Evolutionary conservation across 1,140 invertebrate species (phyloP), one percentile per base, ranked within the genome.

Genomic region (Trachelipus rathkii): DNA sequence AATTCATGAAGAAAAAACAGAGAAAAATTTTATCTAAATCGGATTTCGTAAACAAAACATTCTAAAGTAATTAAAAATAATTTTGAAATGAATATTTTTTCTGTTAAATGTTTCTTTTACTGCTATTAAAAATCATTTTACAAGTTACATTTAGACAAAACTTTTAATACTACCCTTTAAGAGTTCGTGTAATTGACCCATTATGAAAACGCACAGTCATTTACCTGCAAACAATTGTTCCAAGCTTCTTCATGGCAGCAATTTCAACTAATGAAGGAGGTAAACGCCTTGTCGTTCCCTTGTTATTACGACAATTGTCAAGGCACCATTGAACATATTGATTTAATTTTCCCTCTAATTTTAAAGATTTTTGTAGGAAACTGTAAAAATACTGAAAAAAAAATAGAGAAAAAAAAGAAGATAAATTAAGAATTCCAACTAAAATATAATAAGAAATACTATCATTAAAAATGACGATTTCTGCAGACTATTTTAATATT

Each of bases 281-380:
- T 74, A 84, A 84, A 82, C 91, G 91, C 72, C 95, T 85, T 23
- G 92, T 91, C 23, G 90, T 91, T 0, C 92, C 91, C 85, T 94
- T 92, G 0, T 91, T 92, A 81, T 93, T 93, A 78, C 94, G 92
- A 76, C 95, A 93, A 86, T 97, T 96, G 82, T 96, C 94, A 33
- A 96, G 86, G 83, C 95, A 97, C 92, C 95, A 96, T 83, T 96
- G 93, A 11, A 95, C 94, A 83, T 95, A 96, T 84, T 95, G 93
- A 0, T 89, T 87, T 11, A 92, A 85, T 83, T 91, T 90, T 19
- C 91, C 90, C 71, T 91, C 91, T 72, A 91, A 86, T 10, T 88
- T 84, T 15, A 92, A 83, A 83, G 91, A 92, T 83, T 92, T 92
- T 79, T 90, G 89, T 33, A 95, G 84, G 82, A 93, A 95, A 9